phyloP scores from a whole-genome alignment of 2,888 invertebrate species.

The Nasonovia ribisnigri region DNA sequence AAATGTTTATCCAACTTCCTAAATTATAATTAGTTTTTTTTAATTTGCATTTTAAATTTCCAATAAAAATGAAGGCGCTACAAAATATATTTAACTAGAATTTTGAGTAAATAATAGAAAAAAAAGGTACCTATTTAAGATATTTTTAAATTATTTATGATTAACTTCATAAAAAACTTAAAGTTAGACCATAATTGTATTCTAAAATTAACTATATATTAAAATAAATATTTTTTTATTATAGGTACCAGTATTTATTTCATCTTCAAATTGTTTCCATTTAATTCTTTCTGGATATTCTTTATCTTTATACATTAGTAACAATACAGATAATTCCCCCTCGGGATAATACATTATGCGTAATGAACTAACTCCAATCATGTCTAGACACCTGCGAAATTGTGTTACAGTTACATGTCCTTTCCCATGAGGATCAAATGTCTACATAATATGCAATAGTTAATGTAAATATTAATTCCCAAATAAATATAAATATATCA shows the following conservation, averaged over 20 bases:
- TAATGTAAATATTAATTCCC: background rate
- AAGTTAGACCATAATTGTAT: background rate
- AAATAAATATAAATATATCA: background rate
- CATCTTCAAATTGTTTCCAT: constrained; percentile 14
- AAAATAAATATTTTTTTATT: background rate
- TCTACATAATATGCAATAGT: background rate
- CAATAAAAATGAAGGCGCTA: background rate
- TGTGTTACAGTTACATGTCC: constrained; percentile 11
- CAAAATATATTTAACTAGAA: background rate
- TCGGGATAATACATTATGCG: background rate
- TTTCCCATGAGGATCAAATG: constrained; percentile 2
- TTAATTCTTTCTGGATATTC: background rate
- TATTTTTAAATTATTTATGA: background rate
- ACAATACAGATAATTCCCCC: background rate
- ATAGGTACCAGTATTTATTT: constrained; percentile 31
- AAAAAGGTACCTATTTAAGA: background rate
- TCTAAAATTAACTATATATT: background rate
- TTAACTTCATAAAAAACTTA: background rate
- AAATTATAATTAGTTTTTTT: background rate
- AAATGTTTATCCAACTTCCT: background rate
- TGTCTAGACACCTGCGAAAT: constrained; percentile 13
- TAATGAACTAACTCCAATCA: constrained; percentile 10
- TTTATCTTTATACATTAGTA: constrained; percentile 4
- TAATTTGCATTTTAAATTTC: background rate
- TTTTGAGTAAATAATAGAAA: background rate